Conservation (phyloP, 2,113 vertebrate species). For the Ardeotis arabs region DNA sequence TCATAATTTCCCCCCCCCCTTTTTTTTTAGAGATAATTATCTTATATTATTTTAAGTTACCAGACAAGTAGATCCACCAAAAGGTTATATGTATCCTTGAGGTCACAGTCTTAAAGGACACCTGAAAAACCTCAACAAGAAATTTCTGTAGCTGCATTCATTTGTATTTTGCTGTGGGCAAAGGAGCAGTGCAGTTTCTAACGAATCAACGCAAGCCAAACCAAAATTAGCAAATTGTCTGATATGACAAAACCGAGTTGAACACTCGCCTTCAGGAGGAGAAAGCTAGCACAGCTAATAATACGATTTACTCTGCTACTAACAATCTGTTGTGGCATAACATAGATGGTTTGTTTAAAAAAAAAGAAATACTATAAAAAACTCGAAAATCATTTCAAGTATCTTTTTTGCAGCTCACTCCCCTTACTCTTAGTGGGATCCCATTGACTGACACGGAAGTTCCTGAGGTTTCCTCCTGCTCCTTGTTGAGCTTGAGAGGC, state of each 20-base stretch:
- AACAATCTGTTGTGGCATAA: constrained; percentile 49
- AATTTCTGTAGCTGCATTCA: background rate
- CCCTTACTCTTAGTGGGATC: background rate
- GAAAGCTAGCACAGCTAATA: constrained; percentile 59
- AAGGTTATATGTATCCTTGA: background rate
- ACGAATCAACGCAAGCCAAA: constrained; percentile 42
- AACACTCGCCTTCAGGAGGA: constrained; percentile 47
- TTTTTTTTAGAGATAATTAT: background rate
- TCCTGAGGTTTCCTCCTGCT: background rate
- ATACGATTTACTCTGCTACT: constrained; percentile 13
- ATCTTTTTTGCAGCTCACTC: background rate
- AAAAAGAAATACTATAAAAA: background rate
- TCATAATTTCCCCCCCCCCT: background rate
- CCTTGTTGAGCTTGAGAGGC: background rate
- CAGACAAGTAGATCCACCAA: background rate
- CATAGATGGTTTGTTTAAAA: accelerated
- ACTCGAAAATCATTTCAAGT: background rate
- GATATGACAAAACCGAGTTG: constrained; percentile 49
- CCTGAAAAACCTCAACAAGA: background rate
- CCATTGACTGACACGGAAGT: accelerated
- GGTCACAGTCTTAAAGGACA: constrained; percentile 17
- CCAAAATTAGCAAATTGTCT: constrained; percentile 52
- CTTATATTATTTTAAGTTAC: background rate
- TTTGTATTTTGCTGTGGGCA: constrained; percentile 26
- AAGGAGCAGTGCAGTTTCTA: background rate